Base-by-base conservation (phyloP, 2,797 vertebrate species). In the Hippopotamyrus pictus region DNA sequence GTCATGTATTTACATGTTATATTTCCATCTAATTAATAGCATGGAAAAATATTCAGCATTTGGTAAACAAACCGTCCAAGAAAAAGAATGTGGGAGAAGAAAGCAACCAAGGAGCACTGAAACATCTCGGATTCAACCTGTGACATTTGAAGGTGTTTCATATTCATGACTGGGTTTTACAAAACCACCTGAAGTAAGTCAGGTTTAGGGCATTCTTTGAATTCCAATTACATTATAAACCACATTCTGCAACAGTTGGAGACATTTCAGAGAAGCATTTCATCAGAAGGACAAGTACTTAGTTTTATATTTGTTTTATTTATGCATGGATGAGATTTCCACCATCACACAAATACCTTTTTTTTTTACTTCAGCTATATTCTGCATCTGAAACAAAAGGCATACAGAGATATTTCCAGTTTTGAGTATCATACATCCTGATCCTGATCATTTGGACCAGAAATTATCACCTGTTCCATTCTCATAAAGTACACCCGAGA, bases 341-440 rank as follows among this genome's bases (percentile, higher is more conserved):
- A 79, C 14, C 7, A n/a, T 41, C 37, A 19, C 73, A 9, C 7
- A 44, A 12, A 79, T 37, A 79, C 73, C 5, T 33, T 44, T 44
- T 73, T 69, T 73, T 79, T 44, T 44, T 41, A 79, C 37, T 19
- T 44, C 37, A 73, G 29, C 73, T 79, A 79, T 79, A 50, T 50
- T 84, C 44, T 84, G 11, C n/a, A 84, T 44, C 82, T 84, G 82
- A 84, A 84, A 84, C 8, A 79, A n/a, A 84, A 84, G 57, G 6
- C 0, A 0, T 85, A 37, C 89, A 11, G 82, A 84, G 44, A 84
- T 84, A 84, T 84, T 51, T 84, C 22, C 90, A 90, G 90, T 92
- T 90, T 89, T 89, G 62, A 62, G 0, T 0, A 90, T 88, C 2
- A 73, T 37, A 37, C 29, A 73, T 37, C 29, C 65, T 14, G 25